Evolutionary conservation across 2,113 vertebrate species (phyloP), one percentile per base, ranked within the genome.

Genomic region (human): DNA sequence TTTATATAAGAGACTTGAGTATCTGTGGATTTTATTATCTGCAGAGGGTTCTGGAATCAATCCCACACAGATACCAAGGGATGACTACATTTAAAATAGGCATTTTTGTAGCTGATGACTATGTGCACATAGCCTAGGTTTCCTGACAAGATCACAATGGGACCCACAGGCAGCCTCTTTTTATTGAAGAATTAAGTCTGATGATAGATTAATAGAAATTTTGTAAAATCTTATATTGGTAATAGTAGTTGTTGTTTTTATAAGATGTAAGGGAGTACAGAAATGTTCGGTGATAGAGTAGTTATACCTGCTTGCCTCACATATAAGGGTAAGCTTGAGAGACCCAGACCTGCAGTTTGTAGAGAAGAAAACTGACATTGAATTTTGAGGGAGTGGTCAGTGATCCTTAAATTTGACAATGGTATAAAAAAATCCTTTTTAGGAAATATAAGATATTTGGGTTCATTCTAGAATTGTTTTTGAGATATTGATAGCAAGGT

Each of bases 371-470:
- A 13, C 79, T 68, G 10, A 78, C 11, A 8, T 16, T 79, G 90
- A 92, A 61, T 92, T 95, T 90, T 95, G 55, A 94, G 48, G 90
- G 61, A 93, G 35, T 95, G 16, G 38, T 66, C 35, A 64, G 23
- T 75, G 52, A 73, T 88, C 94, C 82, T 89, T 95, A 87, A 95
- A 79, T 96, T 93, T 97, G 89, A 8, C 68, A 92, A 40, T 90
- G 27, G 43, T 59, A 88, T 45, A 35, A 82, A 43, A 79, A 88
- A 50, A n/a, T 72, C 18, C 17, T 88, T 80, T 96, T 96, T 17
- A 83, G 87, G 92, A 85, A 90, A 79, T 45, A 55, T 43, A 90
- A 86, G 48, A 45, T 18, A 35, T 88, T 75, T 83, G 78, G 35
- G 17, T 72, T 52, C 68, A 84, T 82, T 7, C 59, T 88, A 38